These are phyloP conservation scores for Caenorhabditis afra DNA, from an alignment of 2,888 invertebrate species.

Conservation along the genomic window DNA sequence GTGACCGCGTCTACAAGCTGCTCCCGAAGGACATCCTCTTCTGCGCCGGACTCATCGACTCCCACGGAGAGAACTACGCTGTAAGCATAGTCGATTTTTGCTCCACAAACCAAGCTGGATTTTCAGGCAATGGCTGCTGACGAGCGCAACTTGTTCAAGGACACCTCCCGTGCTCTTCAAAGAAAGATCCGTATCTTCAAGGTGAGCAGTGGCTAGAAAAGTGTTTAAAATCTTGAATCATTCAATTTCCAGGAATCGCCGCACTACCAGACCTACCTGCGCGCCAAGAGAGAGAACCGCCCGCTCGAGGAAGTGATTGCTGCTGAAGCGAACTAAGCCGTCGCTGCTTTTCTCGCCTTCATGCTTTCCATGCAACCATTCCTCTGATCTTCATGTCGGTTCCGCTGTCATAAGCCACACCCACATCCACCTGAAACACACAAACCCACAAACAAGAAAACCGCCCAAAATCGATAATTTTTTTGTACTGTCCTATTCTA, in stretches of 20 bases:
- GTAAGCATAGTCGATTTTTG: conserved; percentile 45
- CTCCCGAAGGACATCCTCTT: conserved; percentile 77
- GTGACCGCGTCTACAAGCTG: conserved; percentile 76
- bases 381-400: conserved; percentile 53
- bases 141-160: conserved; percentile 74
- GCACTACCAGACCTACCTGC: conserved; percentile 70
- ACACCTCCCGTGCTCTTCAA: conserved; percentile 71
- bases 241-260: conserved; percentile 72
- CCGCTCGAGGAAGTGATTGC: conserved; percentile 65
- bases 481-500: conserved; percentile 9
- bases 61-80: conserved; percentile 73
- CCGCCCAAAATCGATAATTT: not conserved
- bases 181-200: conserved; percentile 79
- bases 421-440: not conserved
- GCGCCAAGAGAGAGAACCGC: conserved; percentile 67
- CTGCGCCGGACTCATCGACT: conserved; percentile 77
- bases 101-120: conserved; percentile 9
- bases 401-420: conserved; percentile 10
- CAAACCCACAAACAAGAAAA: not conserved
- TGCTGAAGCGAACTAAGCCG: conserved; percentile 41
- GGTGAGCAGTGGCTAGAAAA: too few relatives aligned
- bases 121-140: conserved; percentile 77
- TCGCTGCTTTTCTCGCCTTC: conserved; percentile 15
- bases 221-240: too few relatives aligned
- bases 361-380: conserved; percentile 57